Evolutionary conservation across 2,113 vertebrate species (phyloP).

Genomic region (Pseudolaguvia tuberculata): DNA sequence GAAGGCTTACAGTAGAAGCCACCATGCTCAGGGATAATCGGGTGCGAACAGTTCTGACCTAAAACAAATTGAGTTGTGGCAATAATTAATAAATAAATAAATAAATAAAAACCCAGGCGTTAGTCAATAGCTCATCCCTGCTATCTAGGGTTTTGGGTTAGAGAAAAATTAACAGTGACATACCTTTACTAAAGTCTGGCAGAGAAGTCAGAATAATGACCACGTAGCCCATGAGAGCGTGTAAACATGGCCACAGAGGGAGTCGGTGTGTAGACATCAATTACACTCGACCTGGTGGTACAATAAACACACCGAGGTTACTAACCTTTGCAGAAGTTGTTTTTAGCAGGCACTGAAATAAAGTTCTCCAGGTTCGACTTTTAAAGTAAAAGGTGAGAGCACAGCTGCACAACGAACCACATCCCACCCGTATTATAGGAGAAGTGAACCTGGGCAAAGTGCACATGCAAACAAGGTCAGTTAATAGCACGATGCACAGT

Average conservation of each 20-base stretch:
- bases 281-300: constrained; percentile 51
- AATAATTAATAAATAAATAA: not conserved
- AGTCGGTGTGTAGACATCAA: constrained; percentile 63
- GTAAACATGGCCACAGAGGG: constrained; percentile 53
- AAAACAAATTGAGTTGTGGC: constrained; percentile 1
- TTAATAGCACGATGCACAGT: not conserved
- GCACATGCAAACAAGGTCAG: not conserved
- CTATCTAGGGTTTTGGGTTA: not conserved
- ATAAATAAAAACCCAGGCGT: not conserved
- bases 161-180: not conserved
- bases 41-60: constrained; percentile 67
- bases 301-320: constrained; percentile 5
- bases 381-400: constrained; percentile 5
- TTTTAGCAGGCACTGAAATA: not conserved
- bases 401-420: constrained; percentile 24
- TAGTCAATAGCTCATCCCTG: not conserved
- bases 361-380: not conserved
- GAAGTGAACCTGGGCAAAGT: not conserved
- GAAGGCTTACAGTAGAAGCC: constrained; percentile 67
- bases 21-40: constrained; percentile 63
- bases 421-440: constrained; percentile 20
- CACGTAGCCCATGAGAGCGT: constrained; percentile 50
- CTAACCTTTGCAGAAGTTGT: not conserved
- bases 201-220: constrained; percentile 57
- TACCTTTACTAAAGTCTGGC: constrained; percentile 60